These are phyloP conservation scores for Vanessa atalanta DNA, from an alignment of 1,140 invertebrate species.

Conservation along the genomic window DNA sequence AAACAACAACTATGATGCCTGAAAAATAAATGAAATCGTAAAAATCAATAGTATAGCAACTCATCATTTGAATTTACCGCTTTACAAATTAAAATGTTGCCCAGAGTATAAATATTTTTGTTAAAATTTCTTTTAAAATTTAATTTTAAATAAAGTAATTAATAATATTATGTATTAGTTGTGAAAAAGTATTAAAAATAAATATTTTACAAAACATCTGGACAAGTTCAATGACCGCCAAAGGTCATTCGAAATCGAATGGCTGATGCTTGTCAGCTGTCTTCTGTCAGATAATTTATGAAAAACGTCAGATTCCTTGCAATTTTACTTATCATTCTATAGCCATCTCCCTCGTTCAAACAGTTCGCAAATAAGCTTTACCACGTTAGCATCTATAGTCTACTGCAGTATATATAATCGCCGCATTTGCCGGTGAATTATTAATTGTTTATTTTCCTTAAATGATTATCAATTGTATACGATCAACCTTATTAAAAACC, in stretches of 20 bases:
- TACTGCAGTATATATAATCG: background rate
- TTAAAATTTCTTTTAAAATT: background rate
- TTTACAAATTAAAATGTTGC: background rate
- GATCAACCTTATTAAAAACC: slow-evolving; percentile 24
- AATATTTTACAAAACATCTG: background rate
- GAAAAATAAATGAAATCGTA: background rate
- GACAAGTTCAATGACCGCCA: slow-evolving; percentile 22
- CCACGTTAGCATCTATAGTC: background rate
- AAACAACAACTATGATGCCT: too few relatives aligned
- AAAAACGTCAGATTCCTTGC: slow-evolving; percentile 6
- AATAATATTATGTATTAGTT: background rate
- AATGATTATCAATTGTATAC: slow-evolving; percentile 31
- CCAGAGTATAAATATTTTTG: background rate
- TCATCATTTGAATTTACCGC: background rate
- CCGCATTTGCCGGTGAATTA: slow-evolving; percentile 8
- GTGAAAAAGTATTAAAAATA: background rate
- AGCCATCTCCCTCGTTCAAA: slow-evolving; percentile 18
- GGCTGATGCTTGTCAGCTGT: background rate
- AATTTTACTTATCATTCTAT: slow-evolving; percentile 34
- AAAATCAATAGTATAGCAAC: background rate
- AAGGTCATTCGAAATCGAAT: background rate
- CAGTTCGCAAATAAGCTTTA: background rate
- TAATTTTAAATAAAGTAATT: background rate
- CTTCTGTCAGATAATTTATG: background rate
- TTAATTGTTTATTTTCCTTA: slow-evolving; percentile 19